These are phyloP conservation scores for Falco columbarius DNA, from an alignment of 2,797 vertebrate species.

Conservation along the genomic window DNA sequence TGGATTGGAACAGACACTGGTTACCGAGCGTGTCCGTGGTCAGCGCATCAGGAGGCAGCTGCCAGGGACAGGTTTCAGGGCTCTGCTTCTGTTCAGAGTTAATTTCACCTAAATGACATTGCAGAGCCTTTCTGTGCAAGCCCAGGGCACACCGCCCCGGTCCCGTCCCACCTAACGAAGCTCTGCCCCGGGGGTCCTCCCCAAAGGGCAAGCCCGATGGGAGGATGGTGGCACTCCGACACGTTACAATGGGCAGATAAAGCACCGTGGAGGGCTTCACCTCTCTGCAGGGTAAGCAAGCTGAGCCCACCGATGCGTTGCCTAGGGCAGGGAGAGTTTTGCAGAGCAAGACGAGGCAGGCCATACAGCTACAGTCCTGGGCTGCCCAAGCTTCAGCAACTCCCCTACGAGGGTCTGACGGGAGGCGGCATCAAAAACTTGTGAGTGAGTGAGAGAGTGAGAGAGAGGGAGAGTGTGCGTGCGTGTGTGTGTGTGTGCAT, in stretches of 20 bases:
- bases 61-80: neutral
- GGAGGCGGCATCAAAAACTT: neutral
- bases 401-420: neutral
- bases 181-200: neutral
- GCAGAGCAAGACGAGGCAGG: neutral
- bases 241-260: fast-evolving
- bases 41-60: neutral
- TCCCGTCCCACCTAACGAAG: neutral
- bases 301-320: neutral
- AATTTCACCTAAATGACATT: neutral
- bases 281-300: neutral
- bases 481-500: neutral
- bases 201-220: neutral
- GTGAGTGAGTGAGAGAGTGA: no score
- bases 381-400: neutral
- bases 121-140: neutral
- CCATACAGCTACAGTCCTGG: neutral
- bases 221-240: fast-evolving
- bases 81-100: neutral
- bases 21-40: fast-evolving
- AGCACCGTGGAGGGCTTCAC: neutral
- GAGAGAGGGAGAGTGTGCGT: no score
- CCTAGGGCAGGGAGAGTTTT: neutral
- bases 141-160: fast-evolving
- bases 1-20: neutral